phyloP scores from a whole-genome alignment of 2,888 invertebrate genomes.

The Drosophila tripunctata region DNA sequence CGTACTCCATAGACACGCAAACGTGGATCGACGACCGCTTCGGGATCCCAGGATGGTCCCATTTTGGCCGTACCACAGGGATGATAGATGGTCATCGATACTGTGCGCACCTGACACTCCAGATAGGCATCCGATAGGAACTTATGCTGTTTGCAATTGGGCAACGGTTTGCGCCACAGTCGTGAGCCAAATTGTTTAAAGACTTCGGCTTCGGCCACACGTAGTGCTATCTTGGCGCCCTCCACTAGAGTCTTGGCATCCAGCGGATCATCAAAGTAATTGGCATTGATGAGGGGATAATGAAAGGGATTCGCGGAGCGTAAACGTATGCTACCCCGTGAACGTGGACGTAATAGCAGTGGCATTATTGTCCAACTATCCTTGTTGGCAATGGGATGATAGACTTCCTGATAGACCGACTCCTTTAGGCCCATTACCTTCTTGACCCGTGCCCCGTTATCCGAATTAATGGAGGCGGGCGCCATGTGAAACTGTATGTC shows the following conservation, averaged over 20 bases:
- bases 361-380: constrained; percentile 93
- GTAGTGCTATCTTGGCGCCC: constrained; percentile 90
- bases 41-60: constrained; percentile 91
- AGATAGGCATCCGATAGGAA: constrained; percentile 93
- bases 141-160: constrained; percentile 89
- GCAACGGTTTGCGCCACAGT: constrained; percentile 90
- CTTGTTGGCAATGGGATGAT: constrained; percentile 91
- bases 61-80: constrained; percentile 95
- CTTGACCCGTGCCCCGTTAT: constrained; percentile 89
- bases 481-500: constrained; percentile 97
- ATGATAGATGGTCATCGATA: constrained; percentile 96
- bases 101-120: constrained; percentile 93
- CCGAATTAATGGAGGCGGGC: constrained; percentile 93
- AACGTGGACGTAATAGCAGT: constrained; percentile 91
- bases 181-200: constrained; percentile 93
- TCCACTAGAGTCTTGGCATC: constrained; percentile 93
- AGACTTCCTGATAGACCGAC: constrained; percentile 91
- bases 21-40: constrained; percentile 92
- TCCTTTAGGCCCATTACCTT: constrained; percentile 93
- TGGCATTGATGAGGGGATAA: constrained; percentile 95
- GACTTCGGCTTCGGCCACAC: constrained; percentile 90
- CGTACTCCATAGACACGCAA: constrained; percentile 91
- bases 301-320: constrained; percentile 93
- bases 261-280: constrained; percentile 93
- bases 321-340: constrained; percentile 91